phyloP scores from a whole-genome alignment of 2,113 vertebrate genomes.

The Oryzias javanicus region DNA sequence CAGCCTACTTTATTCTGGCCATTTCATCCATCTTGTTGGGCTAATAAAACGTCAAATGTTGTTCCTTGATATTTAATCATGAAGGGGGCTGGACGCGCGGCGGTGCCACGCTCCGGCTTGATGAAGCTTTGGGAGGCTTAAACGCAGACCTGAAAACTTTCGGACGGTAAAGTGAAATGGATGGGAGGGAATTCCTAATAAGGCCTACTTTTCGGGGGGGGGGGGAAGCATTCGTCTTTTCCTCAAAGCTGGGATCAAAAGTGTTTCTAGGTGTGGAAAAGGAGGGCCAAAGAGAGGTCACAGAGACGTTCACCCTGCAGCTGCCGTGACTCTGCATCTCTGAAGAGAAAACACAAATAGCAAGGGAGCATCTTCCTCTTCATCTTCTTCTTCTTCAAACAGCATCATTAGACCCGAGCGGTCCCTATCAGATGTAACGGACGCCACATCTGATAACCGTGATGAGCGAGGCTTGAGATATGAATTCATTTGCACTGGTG shows the following conservation, averaged over 20 bases:
- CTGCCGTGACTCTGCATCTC: constrained; percentile 34
- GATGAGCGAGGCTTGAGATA: constrained; percentile 38
- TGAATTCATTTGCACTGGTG: constrained; percentile 59
- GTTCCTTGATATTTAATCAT: constrained; percentile 89
- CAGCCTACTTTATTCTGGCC: constrained; percentile 82
- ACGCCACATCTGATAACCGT: constrained; percentile 58
- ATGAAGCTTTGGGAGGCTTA: constrained; percentile 62
- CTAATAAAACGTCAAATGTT: constrained; percentile 87
- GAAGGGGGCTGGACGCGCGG: constrained; percentile 57
- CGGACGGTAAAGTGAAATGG: constrained; percentile 32
- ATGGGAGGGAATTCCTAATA: constrained; percentile 26
- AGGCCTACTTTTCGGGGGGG: neutral
- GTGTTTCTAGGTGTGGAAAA: constrained; percentile 7
- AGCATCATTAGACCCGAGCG: constrained; percentile 41
- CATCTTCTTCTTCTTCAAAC: constrained; percentile 27
- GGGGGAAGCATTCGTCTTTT: neutral
- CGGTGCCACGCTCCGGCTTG: constrained; percentile 45
- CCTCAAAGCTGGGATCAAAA: constrained; percentile 1
- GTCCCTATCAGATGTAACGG: constrained; percentile 56
- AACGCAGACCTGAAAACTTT: constrained; percentile 45
- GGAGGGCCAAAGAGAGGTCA: neutral
- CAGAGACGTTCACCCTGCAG: constrained; percentile 27
- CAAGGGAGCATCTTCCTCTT: constrained; percentile 3
- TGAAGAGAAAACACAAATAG: constrained; percentile 19
- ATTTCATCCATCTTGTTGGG: constrained; percentile 92